phyloP scores from a whole-genome alignment of 2,888 invertebrate species.

The Pseudococcus longispinus region DNA sequence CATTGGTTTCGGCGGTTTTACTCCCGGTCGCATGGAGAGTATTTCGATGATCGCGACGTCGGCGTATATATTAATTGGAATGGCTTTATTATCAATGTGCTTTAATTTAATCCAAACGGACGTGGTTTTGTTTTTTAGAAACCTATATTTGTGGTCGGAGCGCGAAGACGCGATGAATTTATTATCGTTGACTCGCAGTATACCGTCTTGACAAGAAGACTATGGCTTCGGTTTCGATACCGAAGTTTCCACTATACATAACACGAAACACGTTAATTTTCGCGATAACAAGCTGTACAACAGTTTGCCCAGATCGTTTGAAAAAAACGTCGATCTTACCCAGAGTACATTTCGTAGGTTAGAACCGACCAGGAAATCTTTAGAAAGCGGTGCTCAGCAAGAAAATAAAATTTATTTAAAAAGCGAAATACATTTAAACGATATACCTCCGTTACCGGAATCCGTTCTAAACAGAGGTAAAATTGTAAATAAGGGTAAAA shows the following conservation, averaged over 20 bases:
- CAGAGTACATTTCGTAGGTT: constrained; percentile 24
- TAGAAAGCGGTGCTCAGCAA: constrained; percentile 4
- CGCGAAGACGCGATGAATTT: constrained; percentile 46
- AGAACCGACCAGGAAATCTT: constrained; percentile 31
- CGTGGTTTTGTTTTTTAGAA: constrained; percentile 48
- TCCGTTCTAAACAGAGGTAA: constrained; percentile 41
- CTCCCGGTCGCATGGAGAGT: constrained; percentile 72
- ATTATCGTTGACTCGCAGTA: neutral
- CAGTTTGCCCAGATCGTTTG: constrained; percentile 39
- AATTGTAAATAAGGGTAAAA: constrained; percentile 34
- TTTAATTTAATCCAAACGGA: constrained; percentile 77
- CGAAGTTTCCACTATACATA: constrained; percentile 53
- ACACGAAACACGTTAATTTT: neutral
- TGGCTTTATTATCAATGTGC: constrained; percentile 87
- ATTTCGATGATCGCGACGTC: constrained; percentile 80
- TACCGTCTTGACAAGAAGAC: constrained; percentile 49
- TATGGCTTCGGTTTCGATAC: constrained; percentile 46
- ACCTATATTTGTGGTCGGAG: constrained; percentile 50
- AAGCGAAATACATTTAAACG: constrained; percentile 30
- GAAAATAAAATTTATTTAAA: neutral
- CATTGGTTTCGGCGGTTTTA: constrained; percentile 82
- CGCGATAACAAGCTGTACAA: constrained; percentile 51
- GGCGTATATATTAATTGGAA: constrained; percentile 81
- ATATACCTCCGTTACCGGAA: constrained; percentile 51
- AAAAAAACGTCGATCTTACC: neutral